Evolutionary conservation across 2,888 invertebrate genomes (phyloP), one percentile per base, ranked within the genome.

Genomic region (Melolontha melolontha): DNA sequence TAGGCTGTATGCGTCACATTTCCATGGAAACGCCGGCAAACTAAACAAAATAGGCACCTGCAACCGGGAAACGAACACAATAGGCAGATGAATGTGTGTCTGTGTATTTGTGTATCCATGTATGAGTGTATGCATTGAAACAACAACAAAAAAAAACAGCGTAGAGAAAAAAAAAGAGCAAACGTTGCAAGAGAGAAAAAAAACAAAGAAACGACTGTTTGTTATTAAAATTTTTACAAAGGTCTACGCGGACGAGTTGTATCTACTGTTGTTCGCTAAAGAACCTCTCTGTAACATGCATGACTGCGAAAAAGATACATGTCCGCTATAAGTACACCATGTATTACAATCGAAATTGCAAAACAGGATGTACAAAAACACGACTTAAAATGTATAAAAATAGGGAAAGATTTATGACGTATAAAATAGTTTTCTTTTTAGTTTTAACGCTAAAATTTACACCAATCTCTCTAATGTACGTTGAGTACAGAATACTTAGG

Each of bases 31-130:
- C 57, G 14, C 57, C 42, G 57, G 42, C 44, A 42, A 57, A 57
- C 57, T 44, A 57, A 57, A 57, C 57, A 57, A 57, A 54, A 57
- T 17, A 47, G 49, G 54, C 66, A 66, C 66, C 66, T 66, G 66
- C 57, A 57, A 66, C 66, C 57, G 55, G 66, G 57, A 66, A 66
- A 52, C 66, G 66, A 49, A 47, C 44, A 66, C 66, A 66, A 66
- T 66, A 34, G 55, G 66, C 66, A 63, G 49, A 51, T 16, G 63
- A 63, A 51, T 34, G 40, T 63, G 50, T 63, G 29, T 16, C 17
- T 39, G 22, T 63, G 49, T 22, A 40, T 11, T 29, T 55, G 34
- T 34, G 34, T 54, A 40, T 54, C 40, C 41, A 22, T 50, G 63
- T 49, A 63, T 39, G 50, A 22, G 49, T 17, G 17, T 11, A 14